These are phyloP conservation scores for Microplitis mediator DNA, from an alignment of 1,140 invertebrate species.

Conservation along the genomic window DNA sequence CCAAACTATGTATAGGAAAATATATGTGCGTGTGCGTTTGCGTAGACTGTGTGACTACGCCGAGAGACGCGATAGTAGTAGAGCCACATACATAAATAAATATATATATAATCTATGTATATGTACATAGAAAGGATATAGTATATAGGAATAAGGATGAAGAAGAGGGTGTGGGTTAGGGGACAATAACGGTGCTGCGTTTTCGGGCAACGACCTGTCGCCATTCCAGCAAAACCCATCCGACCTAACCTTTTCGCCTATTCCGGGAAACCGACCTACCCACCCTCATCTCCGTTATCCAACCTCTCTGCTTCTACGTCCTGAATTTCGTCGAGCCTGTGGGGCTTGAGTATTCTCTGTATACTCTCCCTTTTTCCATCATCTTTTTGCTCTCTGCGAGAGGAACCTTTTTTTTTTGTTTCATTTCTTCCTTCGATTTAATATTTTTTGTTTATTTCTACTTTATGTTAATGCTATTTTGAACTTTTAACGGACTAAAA, in stretches of 20 bases:
- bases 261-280: conserved; percentile 18
- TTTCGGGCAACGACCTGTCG: conserved; percentile 60
- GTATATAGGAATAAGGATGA: conserved; percentile 19
- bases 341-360: background rate
- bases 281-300: conserved; percentile 1
- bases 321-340: conserved; percentile 26
- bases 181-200: conserved; percentile 58
- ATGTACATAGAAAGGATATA: background rate
- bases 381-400: background rate
- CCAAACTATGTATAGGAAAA: background rate
- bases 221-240: conserved; percentile 42
- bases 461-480: no score
- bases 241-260: conserved; percentile 20
- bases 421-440: background rate
- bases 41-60: no score
- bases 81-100: no score
- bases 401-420: no score
- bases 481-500: conserved; percentile 1
- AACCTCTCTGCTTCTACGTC: conserved; percentile 8
- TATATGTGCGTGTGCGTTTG: conserved; percentile 4
- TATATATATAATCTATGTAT: background rate
- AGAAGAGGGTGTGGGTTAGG: conserved; percentile 24
- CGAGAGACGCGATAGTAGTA: no score
- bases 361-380: background rate
- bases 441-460: background rate